Evolutionary conservation across 2,113 vertebrate genomes (phyloP), one percentile per base, ranked within the genome.

Genomic region (Corythornis madagascariensis): DNA sequence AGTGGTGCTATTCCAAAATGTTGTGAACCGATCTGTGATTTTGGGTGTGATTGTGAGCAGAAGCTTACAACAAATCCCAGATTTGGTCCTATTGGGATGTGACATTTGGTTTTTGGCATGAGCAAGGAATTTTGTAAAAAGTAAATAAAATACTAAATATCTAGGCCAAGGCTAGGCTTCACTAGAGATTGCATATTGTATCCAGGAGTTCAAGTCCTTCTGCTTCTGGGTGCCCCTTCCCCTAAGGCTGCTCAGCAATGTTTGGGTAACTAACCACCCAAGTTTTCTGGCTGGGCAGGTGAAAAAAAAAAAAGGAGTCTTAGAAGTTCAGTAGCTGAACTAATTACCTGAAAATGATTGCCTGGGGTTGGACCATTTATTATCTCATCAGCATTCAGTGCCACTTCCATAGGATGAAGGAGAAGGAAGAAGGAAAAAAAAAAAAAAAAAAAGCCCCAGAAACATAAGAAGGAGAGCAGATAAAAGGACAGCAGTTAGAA

Each of bases 311-410:
- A 14, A 28, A 14, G 38, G 3, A 73, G 69, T 89, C 87, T 93
- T 88, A 88, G 55, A 95, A 95, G 88, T 95, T 94, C 95, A 95
- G 83, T 93, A 90, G 89, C 69, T 90, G 93, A 97, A 93, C 96
- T 97, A 96, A 97, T 97, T 97, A 96, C 92, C 83, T 1, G 4
- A 92, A 96, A 97, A 96, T 92, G 83, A 96, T 89, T 97, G 95
- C 96, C 95, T 93, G 91, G 80, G 83, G 91, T 96, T 94, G 83
- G 83, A 75, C 88, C 93, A 80, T 97, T 97, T 96, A 94, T 95
- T 95, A 95, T 95, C 92, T 96, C 86, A 86, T 92, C 40, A 66
- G 90, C 88, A 92, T 92, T 97, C 94, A 95, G 91, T 83, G 55
- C 78, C 52, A 83, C 60, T 80, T 84, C 64, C 40, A 93, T 76